phyloP scores from a whole-genome alignment of 2,113 vertebrate species.

The Callospermophilus lateralis region DNA sequence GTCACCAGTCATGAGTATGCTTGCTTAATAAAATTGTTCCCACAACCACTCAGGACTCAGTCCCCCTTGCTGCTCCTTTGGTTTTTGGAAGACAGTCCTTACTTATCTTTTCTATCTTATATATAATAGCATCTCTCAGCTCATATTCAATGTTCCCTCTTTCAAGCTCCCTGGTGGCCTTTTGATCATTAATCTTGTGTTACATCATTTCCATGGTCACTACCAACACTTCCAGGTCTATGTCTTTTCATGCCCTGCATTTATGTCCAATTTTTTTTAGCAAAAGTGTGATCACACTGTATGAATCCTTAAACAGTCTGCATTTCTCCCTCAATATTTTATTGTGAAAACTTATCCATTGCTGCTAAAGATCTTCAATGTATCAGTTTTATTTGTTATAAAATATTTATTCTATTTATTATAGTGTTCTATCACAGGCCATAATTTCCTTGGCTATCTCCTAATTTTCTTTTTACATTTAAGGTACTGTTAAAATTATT shows the following conservation, averaged over 20 bases:
- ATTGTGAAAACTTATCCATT: neutral
- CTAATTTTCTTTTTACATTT: conserved; percentile 14
- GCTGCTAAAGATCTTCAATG: neutral
- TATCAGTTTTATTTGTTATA: neutral
- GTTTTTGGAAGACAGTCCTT: neutral
- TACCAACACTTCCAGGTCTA: neutral
- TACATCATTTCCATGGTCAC: neutral
- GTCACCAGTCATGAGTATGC: neutral
- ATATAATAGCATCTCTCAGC: neutral
- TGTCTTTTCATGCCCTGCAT: neutral
- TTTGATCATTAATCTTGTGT: neutral
- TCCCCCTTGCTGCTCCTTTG: neutral
- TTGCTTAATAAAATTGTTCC: neutral
- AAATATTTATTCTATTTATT: conserved; percentile 45
- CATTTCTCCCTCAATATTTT: conserved; percentile 19
- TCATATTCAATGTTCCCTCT: rapidly evolving
- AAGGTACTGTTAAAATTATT: conserved; percentile 28
- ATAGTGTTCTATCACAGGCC: neutral
- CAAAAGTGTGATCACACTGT: neutral
- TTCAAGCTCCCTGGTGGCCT: neutral
- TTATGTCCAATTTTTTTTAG: neutral
- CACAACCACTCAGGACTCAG: neutral
- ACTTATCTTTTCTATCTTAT: neutral
- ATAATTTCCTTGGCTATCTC: conserved; percentile 41
- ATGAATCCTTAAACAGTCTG: neutral